Evolutionary conservation across 2,797 vertebrate species (phyloP).

Genomic region (Enteromius argenteus): DNA sequence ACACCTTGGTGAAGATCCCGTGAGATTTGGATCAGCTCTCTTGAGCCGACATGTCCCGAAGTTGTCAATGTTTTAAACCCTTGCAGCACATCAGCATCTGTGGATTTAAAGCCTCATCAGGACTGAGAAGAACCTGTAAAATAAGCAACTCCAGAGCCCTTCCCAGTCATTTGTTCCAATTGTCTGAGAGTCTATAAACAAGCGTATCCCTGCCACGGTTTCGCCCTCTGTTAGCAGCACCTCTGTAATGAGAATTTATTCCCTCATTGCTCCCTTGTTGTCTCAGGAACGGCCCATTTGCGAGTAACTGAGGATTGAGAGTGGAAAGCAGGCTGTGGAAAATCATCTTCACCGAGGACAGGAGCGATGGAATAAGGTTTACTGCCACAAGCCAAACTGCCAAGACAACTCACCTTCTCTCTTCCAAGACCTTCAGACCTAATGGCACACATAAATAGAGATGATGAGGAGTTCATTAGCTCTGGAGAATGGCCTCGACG

Average conservation of each 20-base stretch:
- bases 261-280: slow-evolving; percentile 62
- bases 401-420: slow-evolving; percentile 64
- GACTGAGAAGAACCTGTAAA: slow-evolving; percentile 28
- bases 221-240: slow-evolving; percentile 64
- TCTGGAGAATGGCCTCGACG: slow-evolving; percentile 8
- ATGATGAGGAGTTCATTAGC: slow-evolving; percentile 46
- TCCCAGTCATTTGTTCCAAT: slow-evolving; percentile 76
- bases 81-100: slow-evolving; percentile 9
- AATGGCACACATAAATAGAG: slow-evolving; percentile 49
- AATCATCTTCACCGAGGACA: slow-evolving; percentile 49
- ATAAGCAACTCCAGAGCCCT: slow-evolving; percentile 47
- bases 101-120: slow-evolving; percentile 35
- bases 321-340: slow-evolving; percentile 39
- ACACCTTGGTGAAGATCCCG: neutral
- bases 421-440: slow-evolving; percentile 46
- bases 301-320: slow-evolving; percentile 68
- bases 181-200: slow-evolving; percentile 71
- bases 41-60: neutral
- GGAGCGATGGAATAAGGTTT: slow-evolving; percentile 57
- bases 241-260: slow-evolving; percentile 78
- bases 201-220: slow-evolving; percentile 68
- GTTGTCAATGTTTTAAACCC: slow-evolving; percentile 24
- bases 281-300: slow-evolving; percentile 66
- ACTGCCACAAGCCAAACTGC: slow-evolving; percentile 61
- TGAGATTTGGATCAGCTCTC: neutral